Evolutionary conservation across 2,797 vertebrate genomes (phyloP), one percentile per base, ranked within the genome.

Genomic region (Mormyrus hasselquistii): DNA sequence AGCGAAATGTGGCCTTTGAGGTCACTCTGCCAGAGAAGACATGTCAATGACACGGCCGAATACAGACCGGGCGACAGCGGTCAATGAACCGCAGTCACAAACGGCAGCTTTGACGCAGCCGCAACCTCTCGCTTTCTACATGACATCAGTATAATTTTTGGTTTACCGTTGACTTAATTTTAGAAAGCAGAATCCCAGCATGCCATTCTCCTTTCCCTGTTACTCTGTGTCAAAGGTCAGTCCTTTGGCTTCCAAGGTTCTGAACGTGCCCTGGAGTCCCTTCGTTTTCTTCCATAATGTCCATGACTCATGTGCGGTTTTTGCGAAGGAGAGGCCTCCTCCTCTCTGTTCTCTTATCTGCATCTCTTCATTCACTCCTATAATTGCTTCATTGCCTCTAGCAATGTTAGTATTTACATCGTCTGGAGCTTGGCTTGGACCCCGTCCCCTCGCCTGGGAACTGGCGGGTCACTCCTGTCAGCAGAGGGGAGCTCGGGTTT

Each of bases 351-450:
- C 84, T 55, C 29, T 87, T 59, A 84, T 57, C 34, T 87, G 12
- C 41, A 34, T 19, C 82, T 87, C 52, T 25, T 57, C 85, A 41
- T 87, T 84, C 82, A 84, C 41, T 52, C 84, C 50, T 52, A 86
- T 57, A 87, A 55, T 87, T 55, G 50, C 85, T 59, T 59, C 38
- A 59, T 59, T 84, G 82, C 82, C 82, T 84, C 44, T 84, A 52
- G 82, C 82, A 4, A 52, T 84, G 82, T 84, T 52, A 84, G 82
- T 52, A 84, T 52, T 49, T 84, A 84, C 82, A 52, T 52, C n/a
- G 44, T 87, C 52, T 87, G 52, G 25, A 87, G 52, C 53, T 87
- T 57, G 50, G 85, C 53, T 41, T 44, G 34, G 52, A 87, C 85
- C 85, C 34, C 53, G 52, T 87, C 29, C 25, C 85, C 85, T 57